phyloP scores from a whole-genome alignment of 2,888 invertebrate species.

The Lottia scabra region DNA sequence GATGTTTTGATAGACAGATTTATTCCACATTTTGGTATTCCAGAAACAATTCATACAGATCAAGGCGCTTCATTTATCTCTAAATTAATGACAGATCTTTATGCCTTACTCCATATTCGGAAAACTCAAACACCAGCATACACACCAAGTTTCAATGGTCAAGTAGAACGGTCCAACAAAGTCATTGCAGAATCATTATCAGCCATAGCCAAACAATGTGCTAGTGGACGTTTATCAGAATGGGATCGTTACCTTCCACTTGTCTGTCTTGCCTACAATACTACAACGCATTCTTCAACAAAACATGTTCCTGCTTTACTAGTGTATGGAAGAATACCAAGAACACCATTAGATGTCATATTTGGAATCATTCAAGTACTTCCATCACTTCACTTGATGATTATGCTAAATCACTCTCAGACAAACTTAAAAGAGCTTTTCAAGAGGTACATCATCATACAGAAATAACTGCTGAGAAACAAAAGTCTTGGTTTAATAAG shows the following conservation, averaged over 20 bases:
- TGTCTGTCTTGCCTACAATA: background rate
- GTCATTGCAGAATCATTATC: constrained; percentile 1
- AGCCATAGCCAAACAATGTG: background rate
- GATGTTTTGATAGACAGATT: background rate
- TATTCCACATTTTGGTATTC: background rate
- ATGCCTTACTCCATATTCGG: background rate
- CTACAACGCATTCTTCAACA: background rate
- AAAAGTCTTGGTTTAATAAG: background rate
- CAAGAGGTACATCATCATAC: background rate
- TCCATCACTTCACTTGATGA: background rate
- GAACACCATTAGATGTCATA: background rate
- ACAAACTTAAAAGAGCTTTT: background rate
- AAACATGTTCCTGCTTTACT: too few relatives aligned
- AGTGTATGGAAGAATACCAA: background rate
- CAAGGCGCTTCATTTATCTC: background rate
- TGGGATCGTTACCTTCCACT: background rate
- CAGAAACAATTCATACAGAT: background rate
- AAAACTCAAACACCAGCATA: background rate
- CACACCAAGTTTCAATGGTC: background rate
- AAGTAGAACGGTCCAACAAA: background rate
- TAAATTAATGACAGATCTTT: background rate
- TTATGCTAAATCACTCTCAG: background rate
- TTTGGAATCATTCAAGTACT: background rate
- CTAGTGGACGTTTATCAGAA: background rate
- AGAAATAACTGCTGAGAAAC: background rate